Percentiles rank a stretch among this genome's conserved stretches.
Evolutionary conservation across 2,888 invertebrate species (phyloP).

Genomic region (Tineola bisselliella): DNA sequence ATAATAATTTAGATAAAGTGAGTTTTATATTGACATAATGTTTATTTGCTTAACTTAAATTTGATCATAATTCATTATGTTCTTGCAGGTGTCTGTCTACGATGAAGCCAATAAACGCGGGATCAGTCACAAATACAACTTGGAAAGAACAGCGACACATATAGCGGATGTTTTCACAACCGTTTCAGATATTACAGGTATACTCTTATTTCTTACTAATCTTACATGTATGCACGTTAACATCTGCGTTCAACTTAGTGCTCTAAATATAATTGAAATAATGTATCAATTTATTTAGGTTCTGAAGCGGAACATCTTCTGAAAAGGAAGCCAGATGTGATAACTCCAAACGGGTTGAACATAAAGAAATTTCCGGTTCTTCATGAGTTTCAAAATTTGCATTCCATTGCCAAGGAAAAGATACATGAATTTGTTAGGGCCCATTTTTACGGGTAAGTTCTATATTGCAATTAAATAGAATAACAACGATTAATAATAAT

Average conservation of each 20-base stretch:
- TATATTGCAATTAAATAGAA: not conserved
- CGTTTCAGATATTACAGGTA: no score
- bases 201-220: constrained; percentile 90
- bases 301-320: constrained; percentile 94
- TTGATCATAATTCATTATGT: not conserved
- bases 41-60: no score
- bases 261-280: constrained; percentile 38
- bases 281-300: constrained; percentile 38
- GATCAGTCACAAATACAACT: constrained; percentile 95
- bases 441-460: constrained; percentile 92
- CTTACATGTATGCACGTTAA: no score
- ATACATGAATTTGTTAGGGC: no score
- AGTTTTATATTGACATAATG: no score
- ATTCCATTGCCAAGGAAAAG: constrained; percentile 98
- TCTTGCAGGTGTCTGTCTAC: constrained; percentile 86
- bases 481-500: no score
- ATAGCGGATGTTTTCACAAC: no score
- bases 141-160: no score
- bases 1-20: constrained; percentile 97
- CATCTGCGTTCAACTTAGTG: constrained; percentile 99
- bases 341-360: constrained; percentile 98
- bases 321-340: constrained; percentile 92
- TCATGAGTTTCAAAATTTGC: constrained; percentile 99
- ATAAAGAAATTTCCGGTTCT: constrained; percentile 98
- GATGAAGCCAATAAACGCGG: constrained; percentile 98